Conservation (phyloP, 2,113 vertebrate species). For the Puntigrus tetrazona region DNA sequence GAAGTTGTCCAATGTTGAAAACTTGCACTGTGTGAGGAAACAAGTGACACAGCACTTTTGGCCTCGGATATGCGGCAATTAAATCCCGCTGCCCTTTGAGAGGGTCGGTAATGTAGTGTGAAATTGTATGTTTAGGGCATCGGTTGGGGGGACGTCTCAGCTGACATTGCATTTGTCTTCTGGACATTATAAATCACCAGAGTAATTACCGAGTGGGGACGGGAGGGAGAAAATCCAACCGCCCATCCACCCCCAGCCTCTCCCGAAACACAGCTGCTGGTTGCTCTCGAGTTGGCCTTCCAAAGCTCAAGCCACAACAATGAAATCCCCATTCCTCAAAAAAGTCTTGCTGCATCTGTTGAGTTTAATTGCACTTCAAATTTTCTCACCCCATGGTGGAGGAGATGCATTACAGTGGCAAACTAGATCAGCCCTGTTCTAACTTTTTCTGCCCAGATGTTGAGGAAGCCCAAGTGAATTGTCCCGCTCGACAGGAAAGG, state of each 20-base stretch:
- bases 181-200: conserved; percentile 61
- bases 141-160: conserved; percentile 46
- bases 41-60: conserved; percentile 54
- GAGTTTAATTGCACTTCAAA: conserved; percentile 50
- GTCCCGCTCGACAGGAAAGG: conserved; percentile 36
- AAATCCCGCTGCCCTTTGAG: conserved; percentile 48
- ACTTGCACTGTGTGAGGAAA: conserved; percentile 28
- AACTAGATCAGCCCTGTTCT: conserved; percentile 34
- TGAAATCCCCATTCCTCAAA: conserved; percentile 47
- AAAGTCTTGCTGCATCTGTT: conserved; percentile 58
- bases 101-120: conserved; percentile 56
- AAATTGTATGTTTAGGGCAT: conserved; percentile 57
- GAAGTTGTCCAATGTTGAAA: conserved; percentile 27
- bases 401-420: conserved; percentile 51
- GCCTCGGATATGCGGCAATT: conserved; percentile 53
- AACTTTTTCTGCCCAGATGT: conserved; percentile 45
- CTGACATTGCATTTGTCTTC: conserved; percentile 57
- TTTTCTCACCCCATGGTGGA: conserved; percentile 45
- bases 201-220: conserved; percentile 54
- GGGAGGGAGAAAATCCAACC: neutral
- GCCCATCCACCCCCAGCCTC: conserved; percentile 26
- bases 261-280: conserved; percentile 54
- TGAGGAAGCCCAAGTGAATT: conserved; percentile 36
- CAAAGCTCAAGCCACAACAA: conserved; percentile 44
- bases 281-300: conserved; percentile 39